Conservation (phyloP, 2,113 vertebrate genomes). For the Nansenia antarctica region DNA sequence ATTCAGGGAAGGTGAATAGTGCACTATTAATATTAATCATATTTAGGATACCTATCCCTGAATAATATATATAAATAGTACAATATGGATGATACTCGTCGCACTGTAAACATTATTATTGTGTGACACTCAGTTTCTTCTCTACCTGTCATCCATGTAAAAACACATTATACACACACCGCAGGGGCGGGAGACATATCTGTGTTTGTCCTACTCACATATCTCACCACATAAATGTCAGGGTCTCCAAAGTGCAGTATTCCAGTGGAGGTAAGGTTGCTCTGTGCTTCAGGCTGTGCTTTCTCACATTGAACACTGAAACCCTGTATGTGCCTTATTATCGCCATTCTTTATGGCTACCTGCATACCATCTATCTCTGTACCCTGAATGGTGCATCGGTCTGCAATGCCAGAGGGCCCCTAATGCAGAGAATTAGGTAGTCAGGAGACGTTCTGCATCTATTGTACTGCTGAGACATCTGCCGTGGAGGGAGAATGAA, state of each 20-base stretch:
- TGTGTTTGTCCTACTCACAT: background rate
- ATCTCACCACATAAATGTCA: background rate
- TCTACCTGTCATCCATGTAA: background rate
- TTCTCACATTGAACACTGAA: background rate
- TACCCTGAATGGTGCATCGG: background rate
- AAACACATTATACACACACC: background rate
- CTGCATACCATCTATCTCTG: too few relatives aligned
- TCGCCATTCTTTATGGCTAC: background rate
- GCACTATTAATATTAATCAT: background rate
- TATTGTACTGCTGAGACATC: background rate
- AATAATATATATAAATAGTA: background rate
- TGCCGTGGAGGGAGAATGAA: background rate
- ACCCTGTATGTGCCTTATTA: background rate
- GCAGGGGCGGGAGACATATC: background rate
- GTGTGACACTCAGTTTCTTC: background rate
- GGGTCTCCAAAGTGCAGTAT: background rate
- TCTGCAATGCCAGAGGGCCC: background rate
- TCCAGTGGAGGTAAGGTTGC: background rate
- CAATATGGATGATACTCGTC: background rate
- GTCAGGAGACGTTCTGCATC: background rate
- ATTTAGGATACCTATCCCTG: background rate
- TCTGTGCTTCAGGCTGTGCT: background rate
- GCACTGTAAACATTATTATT: background rate
- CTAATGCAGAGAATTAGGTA: too few relatives aligned
- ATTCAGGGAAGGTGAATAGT: slow-evolving; percentile 1